These are phyloP conservation scores for Papilio dardanus DNA, from an alignment of 1,140 invertebrate genomes.

Conservation along the genomic window DNA sequence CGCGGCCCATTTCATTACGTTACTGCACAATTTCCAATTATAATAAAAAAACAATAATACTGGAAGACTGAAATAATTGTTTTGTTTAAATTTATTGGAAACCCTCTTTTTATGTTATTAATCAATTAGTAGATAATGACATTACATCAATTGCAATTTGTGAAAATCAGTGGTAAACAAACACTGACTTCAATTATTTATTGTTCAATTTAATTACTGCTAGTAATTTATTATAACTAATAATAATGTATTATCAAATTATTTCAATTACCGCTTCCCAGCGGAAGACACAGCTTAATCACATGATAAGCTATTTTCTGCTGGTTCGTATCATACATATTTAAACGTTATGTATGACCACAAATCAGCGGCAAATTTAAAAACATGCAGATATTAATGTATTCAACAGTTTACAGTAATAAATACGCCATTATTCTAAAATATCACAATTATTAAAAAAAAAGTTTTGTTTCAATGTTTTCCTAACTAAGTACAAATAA, in stretches of 20 bases:
- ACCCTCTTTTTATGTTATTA: neutral
- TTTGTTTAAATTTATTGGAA: neutral
- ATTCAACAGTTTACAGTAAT: neutral
- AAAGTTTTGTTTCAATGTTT: neutral
- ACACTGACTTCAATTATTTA: neutral
- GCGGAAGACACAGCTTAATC: neutral
- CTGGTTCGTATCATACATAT: neutral
- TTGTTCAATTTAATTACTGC: neutral
- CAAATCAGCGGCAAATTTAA: too few relatives aligned
- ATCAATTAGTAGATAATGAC: neutral
- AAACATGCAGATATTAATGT: neutral
- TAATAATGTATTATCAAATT: too few relatives aligned
- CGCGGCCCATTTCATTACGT: neutral
- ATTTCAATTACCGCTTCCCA: neutral
- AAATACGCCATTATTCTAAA: constrained; percentile 8
- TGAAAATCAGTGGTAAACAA: neutral
- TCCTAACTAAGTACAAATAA: constrained; percentile 14
- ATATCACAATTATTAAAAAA: constrained; percentile 20
- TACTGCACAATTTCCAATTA: neutral
- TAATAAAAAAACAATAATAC: neutral
- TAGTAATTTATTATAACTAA: too few relatives aligned
- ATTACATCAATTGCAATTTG: neutral
- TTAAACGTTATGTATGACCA: neutral
- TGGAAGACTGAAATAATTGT: neutral
- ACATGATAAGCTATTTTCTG: neutral